These are phyloP conservation scores for Hyperopisus bebe DNA, from an alignment of 2,113 vertebrate species.

Conservation along the genomic window DNA sequence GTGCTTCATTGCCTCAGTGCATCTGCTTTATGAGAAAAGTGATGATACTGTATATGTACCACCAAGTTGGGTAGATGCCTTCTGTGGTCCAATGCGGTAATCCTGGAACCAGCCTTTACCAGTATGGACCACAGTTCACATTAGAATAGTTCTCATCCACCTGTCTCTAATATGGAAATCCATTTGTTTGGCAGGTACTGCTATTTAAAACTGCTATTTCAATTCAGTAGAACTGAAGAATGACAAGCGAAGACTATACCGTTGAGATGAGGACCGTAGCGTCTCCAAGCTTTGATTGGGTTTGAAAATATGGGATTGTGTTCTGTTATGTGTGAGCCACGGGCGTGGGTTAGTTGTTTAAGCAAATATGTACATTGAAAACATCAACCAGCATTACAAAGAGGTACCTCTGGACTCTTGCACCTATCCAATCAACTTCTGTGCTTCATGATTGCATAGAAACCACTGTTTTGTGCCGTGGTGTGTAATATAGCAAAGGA, in stretches of 20 bases:
- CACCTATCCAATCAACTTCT: neutral
- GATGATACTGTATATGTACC: neutral
- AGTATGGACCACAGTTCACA: neutral
- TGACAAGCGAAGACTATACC: neutral
- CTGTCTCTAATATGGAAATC: neutral
- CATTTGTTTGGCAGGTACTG: neutral
- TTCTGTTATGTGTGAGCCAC: neutral
- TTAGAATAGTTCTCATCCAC: neutral
- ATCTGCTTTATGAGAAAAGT: neutral
- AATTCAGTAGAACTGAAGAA: neutral
- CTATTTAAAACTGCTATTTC: neutral
- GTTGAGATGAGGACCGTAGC: neutral
- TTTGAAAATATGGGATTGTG: neutral
- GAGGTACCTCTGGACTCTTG: neutral
- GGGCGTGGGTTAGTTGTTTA: neutral
- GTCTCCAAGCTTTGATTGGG: neutral
- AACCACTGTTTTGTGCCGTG: neutral
- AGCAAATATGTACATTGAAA: neutral
- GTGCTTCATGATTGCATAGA: neutral
- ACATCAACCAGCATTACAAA: neutral
- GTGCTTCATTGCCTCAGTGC: neutral
- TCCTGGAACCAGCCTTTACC: neutral
- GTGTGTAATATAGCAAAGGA: neutral
- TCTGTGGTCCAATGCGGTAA: neutral
- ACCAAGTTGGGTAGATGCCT: neutral